A percentile compares a stretch with the other conserved stretches of the same genome.
phyloP scores from a whole-genome alignment of 2,113 vertebrate genomes.

The Lepus timidus region DNA sequence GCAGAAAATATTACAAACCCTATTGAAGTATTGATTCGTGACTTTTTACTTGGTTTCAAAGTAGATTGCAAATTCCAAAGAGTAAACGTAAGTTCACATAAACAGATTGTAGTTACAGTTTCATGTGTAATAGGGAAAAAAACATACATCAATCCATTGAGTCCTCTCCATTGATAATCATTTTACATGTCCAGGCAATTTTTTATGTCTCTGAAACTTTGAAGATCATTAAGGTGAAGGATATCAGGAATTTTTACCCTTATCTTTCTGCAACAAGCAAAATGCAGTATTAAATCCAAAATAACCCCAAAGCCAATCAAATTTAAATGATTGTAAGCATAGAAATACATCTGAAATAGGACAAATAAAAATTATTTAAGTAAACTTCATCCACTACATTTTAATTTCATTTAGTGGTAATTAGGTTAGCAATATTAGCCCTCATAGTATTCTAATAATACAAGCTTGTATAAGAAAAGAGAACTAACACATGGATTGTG shows the following conservation, averaged over 20 bases:
- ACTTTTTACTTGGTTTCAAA: conserved; percentile 60
- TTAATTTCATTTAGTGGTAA: conserved; percentile 39
- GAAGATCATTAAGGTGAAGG: neutral
- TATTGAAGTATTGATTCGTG: conserved; percentile 52
- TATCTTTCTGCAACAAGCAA: neutral
- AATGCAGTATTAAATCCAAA: conserved; percentile 10
- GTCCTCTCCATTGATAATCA: neutral
- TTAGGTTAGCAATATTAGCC: neutral
- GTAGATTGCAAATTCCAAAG: conserved; percentile 44
- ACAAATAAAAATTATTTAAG: conserved; percentile 24
- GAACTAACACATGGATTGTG: neutral
- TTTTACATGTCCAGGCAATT: neutral
- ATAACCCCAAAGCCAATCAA: neutral
- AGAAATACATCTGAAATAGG: neutral
- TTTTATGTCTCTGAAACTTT: conserved; percentile 32
- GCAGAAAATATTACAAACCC: conserved; percentile 44
- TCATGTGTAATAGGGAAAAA: neutral
- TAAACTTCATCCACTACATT: conserved; percentile 31
- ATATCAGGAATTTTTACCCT: neutral
- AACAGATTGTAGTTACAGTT: conserved; percentile 4
- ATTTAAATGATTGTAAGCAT: neutral
- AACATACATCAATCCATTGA: neutral
- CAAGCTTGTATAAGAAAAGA: neutral
- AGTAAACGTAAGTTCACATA: neutral
- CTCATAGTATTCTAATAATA: conserved; percentile 8